Evolutionary conservation across 2,797 vertebrate genomes (phyloP), one percentile per base, ranked within the genome.

Genomic region (Acrossocheilus fasciatus): DNA sequence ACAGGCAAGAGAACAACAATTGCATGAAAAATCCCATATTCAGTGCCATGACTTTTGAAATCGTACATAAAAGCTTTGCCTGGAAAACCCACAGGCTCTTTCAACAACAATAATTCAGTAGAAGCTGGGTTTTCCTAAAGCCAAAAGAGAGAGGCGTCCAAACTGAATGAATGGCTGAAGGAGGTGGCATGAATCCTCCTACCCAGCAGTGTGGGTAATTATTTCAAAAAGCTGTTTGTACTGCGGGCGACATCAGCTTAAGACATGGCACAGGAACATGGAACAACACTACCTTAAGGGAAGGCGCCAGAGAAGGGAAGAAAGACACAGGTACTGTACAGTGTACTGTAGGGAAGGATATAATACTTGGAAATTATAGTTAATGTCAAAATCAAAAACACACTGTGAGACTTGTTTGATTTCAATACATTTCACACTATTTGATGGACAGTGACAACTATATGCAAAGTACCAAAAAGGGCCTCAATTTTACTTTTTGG

Each of bases 71-170:
- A 68, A 80, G 81, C 59, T 59, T 17, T 76, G 41, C 76, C 64
- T 81, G 39, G 68, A 81, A 69, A 82, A 64, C 81, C 64, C 64
- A 41, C 68, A 34, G 70, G 70, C 77, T 75, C 57, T 84, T 82
- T 81, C 52, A 83, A 74, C 80, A 82, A 84, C 30, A 76, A 66
- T 81, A 78, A 76, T 89, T 84, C 73, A 83, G 85, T 68, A 69
- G 30, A 64, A 79, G 57, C 78, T 77, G 81, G 85, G 84, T 85
- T 88, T 82, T 69, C 73, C 79, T 36, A 88, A 81, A 47, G 52
- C 34, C 45, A 78, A 77, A 82, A 81, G 64, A 41, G 39, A 75
- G 68, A 83, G 59, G 50, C 41, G 20, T 82, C 66, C 83, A 68
- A 78, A 62, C 73, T 43, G 54, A 85, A 87, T 74, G 78, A 79